Evolutionary conservation across 1,140 invertebrate species (phyloP).

Genomic region (Myzus persicae): DNA sequence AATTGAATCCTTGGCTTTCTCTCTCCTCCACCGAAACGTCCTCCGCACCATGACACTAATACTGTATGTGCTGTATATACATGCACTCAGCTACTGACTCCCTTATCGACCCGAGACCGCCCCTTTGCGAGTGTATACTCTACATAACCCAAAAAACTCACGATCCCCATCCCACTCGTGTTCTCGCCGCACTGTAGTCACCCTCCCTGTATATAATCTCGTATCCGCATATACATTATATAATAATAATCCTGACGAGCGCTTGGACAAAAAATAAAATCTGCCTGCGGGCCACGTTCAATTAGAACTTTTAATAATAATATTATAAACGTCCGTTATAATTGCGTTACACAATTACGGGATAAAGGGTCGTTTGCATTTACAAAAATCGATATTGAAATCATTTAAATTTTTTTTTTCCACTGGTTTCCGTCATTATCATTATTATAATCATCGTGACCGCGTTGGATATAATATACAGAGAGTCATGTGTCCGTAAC

Average conservation of each 20-base stretch:
- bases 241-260: background rate
- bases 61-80: background rate
- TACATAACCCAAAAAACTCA: conserved; percentile 13
- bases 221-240: background rate
- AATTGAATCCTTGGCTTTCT: background rate
- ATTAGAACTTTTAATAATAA: background rate
- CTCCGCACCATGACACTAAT: background rate
- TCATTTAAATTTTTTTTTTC: background rate
- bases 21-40: background rate
- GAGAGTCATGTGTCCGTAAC: background rate
- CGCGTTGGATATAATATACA: background rate
- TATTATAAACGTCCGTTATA: background rate
- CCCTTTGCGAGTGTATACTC: background rate
- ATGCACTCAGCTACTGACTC: background rate
- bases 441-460: background rate
- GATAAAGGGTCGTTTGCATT: background rate
- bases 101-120: background rate
- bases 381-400: background rate
- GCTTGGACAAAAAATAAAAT: background rate
- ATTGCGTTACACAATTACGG: background rate
- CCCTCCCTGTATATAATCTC: background rate
- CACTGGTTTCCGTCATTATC: background rate
- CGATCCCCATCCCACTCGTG: background rate
- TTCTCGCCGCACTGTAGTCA: background rate
- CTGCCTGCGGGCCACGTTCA: background rate